Evolutionary conservation across 2,888 invertebrate genomes (phyloP), one percentile per base, ranked within the genome.

Genomic region (Cybosia mesomella): DNA sequence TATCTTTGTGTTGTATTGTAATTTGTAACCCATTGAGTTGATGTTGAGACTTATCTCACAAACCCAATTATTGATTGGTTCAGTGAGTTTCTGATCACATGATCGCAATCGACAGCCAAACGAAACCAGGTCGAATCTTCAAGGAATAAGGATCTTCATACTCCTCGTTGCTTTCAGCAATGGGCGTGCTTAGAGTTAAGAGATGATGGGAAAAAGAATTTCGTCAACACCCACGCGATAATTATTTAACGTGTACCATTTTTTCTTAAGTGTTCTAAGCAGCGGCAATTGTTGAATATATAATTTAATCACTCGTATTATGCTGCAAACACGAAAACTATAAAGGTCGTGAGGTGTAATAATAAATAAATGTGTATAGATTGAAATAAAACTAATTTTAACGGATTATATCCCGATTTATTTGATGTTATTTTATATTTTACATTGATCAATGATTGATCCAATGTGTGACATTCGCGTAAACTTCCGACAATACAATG

Each of bases 251-350:
- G 28, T 28, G 28, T 28, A 43, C 1, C 18, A 49, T 49, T 7
- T 49, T 49, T 8, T 49, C 0, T 49, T n/a, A 18, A 43, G 18
- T 49, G 8, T n/a, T n/a, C 49, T n/a, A n/a, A 49, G n/a, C 49
- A 49, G 8, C n/a, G 2, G 49, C 49, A 15, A 49, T 18, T 49
- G 15, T 49, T 49, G 7, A 49, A 49, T 1, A 9, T 49, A 49
- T n/a, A 49, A 18, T 43, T 18, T 18, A 15, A 43, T 18, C 43
- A 43, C 18, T 43, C 18, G 18, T 49, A n/a, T 55, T 55, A 55
- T 55, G 54, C 15, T 55, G 54, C 24, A 55, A 55, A 55, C 13
- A 22, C 54, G n/a, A 49, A n/a, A 49, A n/a, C 49, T 49, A 49
- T 49, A 49, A 49, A 49, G n/a, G 49, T n/a, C 49, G 49, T 49